Evolutionary conservation across 2,888 invertebrate genomes (phyloP), one percentile per base, ranked within the genome.

Genomic region (Xestia c-nigrum): DNA sequence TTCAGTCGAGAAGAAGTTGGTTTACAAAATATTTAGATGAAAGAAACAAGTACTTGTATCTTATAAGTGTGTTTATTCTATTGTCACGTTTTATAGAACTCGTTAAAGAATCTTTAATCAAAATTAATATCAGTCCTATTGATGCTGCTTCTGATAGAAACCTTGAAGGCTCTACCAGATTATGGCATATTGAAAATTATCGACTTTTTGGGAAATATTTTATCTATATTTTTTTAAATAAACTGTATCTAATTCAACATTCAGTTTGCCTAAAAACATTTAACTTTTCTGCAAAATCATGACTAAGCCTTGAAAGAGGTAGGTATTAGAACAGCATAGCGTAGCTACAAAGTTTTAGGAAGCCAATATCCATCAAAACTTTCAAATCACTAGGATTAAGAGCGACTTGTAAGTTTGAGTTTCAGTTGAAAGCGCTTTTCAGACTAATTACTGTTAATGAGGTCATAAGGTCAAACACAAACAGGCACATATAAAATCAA

Each of bases 1-100:
- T 90, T 89, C 84, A 88, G 79, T 85, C 86, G 85, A 76, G 87
- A 89, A 89, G 89, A 92, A 92, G 88, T 91, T 88, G 82, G 86
- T 80, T 85, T 63, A 81, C 81, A 85, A 84, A 87, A 87, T 87
- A 87, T 88, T 88, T 86, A 79, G 80, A 84, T 86, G 83, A 82
- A 69, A 64, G 24, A 16, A 52, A 63, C 55, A 52, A 81, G 67
- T 81, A 57, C 55, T 64, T 74, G 47, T 63, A 79, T 57, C 47
- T 55, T 72, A 24, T 55, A 79, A 55, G 24, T 57, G 43, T 72
- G 47, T 78, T 69, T 50, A 38, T 47, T 9, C 38, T 64, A 46
- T 65, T 78, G 21, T 70, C n/a, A 47, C 21, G 14, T 73, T 72
- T 43, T 31, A 43, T n/a, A 57, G 19, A 64, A 40, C 3, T 40